Evolutionary conservation across 2,888 invertebrate genomes (phyloP).

Genomic region (Priocnemis perturbator): DNA sequence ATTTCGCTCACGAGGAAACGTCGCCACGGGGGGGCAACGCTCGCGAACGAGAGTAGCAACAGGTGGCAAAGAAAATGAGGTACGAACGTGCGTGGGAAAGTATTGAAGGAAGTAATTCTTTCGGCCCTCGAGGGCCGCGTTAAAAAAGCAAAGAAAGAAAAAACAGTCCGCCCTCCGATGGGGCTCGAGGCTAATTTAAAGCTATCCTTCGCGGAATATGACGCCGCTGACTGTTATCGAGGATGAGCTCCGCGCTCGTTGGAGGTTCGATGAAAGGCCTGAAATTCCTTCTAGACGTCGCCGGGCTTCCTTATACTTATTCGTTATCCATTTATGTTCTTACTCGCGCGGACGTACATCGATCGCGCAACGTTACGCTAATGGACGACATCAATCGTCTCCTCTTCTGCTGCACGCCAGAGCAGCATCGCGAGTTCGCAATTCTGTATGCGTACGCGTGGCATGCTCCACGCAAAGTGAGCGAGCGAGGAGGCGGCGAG

Average conservation of each 20-base stretch:
- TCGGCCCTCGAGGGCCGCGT: not conserved
- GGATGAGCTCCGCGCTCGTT: not conserved
- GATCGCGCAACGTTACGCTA: conserved; percentile 47
- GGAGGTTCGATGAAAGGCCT: not conserved
- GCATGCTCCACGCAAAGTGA: conserved; percentile 7
- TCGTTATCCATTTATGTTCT: not conserved
- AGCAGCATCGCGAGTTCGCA: conserved; percentile 19
- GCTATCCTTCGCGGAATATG: not conserved
- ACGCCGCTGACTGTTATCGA: not conserved
- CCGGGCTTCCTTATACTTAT: not conserved
- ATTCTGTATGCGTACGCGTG: not conserved
- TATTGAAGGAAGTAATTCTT: conserved; percentile 6
- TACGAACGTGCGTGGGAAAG: conserved; percentile 16
- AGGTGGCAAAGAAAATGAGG: conserved; percentile 48
- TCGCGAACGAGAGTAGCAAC: conserved; percentile 46
- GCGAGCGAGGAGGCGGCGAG: conserved; percentile 19
- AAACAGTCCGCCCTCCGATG: not conserved
- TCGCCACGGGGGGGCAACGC: conserved; percentile 25
- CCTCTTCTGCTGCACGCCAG: conserved; percentile 32
- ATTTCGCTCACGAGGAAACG: conserved; percentile 31
- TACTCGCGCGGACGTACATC: conserved; percentile 48
- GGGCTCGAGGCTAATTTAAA: too few species aligned
- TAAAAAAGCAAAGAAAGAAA: not conserved
- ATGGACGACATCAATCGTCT: conserved; percentile 54
- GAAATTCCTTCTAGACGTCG: not conserved